Conservation (phyloP, 92 coral and sea anemone species). For the Muricea muricata region DNA sequence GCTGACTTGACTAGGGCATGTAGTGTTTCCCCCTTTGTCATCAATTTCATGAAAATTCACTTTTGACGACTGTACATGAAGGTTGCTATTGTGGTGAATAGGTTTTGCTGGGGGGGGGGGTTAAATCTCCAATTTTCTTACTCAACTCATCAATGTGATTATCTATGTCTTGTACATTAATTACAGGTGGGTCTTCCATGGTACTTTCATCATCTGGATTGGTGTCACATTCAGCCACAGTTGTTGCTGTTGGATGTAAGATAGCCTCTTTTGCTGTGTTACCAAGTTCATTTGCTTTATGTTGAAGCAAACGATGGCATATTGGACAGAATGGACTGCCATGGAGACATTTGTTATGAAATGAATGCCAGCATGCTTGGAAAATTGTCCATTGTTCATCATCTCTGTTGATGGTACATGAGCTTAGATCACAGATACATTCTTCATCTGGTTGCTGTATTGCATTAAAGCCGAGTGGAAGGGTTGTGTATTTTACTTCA, state of each 20-base stretch:
- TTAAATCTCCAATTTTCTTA: neutral
- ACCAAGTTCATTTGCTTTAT: slow-evolving; percentile 47
- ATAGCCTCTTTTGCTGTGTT: slow-evolving; percentile 44
- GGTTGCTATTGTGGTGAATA: neutral
- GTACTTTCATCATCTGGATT: neutral
- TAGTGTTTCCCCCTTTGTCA: too few species aligned
- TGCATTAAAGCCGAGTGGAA: slow-evolving; percentile 56
- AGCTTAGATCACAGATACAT: slow-evolving; percentile 52
- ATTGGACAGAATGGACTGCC: slow-evolving; percentile 41
- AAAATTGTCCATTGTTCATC: slow-evolving; percentile 31
- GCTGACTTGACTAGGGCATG: neutral
- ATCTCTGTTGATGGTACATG: neutral
- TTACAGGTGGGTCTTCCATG: neutral
- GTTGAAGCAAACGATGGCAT: slow-evolving; percentile 41
- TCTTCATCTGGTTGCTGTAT: slow-evolving; percentile 39
- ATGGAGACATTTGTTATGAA: too few species aligned
- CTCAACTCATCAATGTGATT: neutral
- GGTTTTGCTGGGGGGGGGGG: neutral
- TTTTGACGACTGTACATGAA: too few species aligned
- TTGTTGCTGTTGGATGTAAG: slow-evolving; percentile 22
- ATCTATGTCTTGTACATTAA: neutral
- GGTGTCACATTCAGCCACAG: neutral
- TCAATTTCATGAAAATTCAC: neutral
- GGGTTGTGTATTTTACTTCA: slow-evolving; percentile 7
- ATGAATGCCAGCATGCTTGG: slow-evolving; percentile 57